A percentile compares a stretch with the other conserved stretches of the same genome.
phyloP scores from a whole-genome alignment of 2,113 vertebrate genomes.

The Nematolebias whitei region DNA sequence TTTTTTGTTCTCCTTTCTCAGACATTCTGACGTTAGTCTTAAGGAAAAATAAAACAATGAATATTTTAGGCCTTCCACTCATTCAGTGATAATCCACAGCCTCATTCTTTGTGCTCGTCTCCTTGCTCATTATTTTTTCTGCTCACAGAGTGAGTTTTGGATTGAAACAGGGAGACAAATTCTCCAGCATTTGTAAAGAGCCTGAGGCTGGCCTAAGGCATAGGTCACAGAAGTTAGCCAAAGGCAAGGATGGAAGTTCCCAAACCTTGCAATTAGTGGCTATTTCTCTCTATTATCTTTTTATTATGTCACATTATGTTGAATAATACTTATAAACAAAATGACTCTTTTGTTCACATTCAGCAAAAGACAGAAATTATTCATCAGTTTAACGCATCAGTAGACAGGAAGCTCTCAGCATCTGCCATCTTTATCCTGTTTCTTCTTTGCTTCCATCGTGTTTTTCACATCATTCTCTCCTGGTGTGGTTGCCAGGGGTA shows the following conservation, averaged over 20 bases:
- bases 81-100: slow-evolving; percentile 6
- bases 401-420: neutral
- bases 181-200: slow-evolving; percentile 18
- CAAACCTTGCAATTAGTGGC: neutral
- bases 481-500: slow-evolving; percentile 18
- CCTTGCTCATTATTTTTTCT: slow-evolving; percentile 37
- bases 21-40: slow-evolving; percentile 29
- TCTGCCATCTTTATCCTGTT: neutral
- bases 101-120: slow-evolving; percentile 11
- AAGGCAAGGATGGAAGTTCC: neutral
- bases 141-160: slow-evolving; percentile 21
- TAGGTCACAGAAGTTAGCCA: slow-evolving; percentile 32
- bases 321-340: neutral
- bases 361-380: neutral
- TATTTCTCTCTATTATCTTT: neutral
- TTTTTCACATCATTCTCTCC: slow-evolving; percentile 4
- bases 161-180: slow-evolving; percentile 28
- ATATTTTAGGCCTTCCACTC: slow-evolving; percentile 58
- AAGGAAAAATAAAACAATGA: slow-evolving; percentile 49
- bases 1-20: neutral
- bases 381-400: slow-evolving; percentile 5
- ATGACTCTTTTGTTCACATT: slow-evolving; percentile 2
- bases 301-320: neutral
- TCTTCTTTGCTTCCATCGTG: neutral
- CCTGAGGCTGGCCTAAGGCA: slow-evolving; percentile 30